A percentile compares a stretch with the other conserved stretches of the same genome.
These are phyloP conservation scores for Amphibalanus amphitrite DNA, from an alignment of 1,140 invertebrate genomes.

Conservation along the genomic window DNA sequence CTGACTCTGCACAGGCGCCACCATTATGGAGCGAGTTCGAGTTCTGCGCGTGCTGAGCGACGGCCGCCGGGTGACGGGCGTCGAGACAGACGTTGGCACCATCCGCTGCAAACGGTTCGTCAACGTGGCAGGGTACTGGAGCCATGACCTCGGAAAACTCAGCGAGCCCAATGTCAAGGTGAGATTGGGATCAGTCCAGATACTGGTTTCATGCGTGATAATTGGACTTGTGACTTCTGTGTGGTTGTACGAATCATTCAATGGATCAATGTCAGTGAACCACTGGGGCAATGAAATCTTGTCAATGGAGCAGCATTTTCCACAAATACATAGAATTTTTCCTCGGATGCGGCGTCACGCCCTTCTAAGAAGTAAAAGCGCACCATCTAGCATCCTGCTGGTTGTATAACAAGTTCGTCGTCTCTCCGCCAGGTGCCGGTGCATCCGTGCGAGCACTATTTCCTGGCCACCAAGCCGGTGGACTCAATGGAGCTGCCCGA, in stretches of 20 bases:
- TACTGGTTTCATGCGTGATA: too few species aligned
- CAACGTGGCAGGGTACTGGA: constrained; percentile 32
- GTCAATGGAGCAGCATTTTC: too few species aligned
- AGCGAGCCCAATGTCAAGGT: not conserved
- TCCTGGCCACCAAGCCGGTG: constrained; percentile 33
- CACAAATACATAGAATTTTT: too few species aligned
- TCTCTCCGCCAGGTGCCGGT: constrained; percentile 32
- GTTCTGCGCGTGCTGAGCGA: constrained; percentile 44
- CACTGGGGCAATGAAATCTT: too few species aligned
- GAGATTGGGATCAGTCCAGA: too few species aligned
- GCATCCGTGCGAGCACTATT: constrained; percentile 36
- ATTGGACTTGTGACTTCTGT: too few species aligned
- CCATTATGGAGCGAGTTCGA: constrained; percentile 64
- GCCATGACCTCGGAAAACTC: not conserved
- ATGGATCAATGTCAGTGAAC: too few species aligned
- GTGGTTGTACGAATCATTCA: too few species aligned
- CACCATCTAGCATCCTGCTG: not conserved
- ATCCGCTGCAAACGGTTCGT: constrained; percentile 40
- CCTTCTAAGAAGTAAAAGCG: too few species aligned
- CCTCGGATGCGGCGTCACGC: too few species aligned
- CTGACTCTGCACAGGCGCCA: constrained; percentile 68
- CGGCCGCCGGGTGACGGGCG: constrained; percentile 28
- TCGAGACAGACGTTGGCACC: constrained; percentile 32
- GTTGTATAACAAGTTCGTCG: constrained; percentile 11
- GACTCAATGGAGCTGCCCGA: constrained; percentile 25